These are phyloP conservation scores for Solenodon paradoxus DNA, from an alignment of 2,113 vertebrate genomes.

Conservation along the genomic window DNA sequence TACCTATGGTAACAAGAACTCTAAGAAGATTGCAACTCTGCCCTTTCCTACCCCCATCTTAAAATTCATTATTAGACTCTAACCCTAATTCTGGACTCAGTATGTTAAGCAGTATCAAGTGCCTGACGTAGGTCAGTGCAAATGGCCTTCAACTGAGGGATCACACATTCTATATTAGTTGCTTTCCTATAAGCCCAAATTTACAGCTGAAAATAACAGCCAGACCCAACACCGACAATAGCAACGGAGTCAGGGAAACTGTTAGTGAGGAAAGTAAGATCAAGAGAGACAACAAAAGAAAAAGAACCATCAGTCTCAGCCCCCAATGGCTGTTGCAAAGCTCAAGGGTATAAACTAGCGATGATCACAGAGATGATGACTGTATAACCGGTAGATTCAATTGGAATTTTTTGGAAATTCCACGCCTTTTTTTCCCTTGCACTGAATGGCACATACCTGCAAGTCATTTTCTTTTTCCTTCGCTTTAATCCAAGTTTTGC, in stretches of 20 bases:
- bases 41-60: not conserved
- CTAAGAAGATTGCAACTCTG: not conserved
- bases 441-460: conserved; percentile 73
- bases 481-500: conserved; percentile 86
- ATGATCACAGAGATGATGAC: not conserved
- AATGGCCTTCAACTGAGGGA: not conserved
- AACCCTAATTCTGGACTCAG: not conserved
- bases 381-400: not conserved
- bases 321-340: not conserved
- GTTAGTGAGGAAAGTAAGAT: not conserved
- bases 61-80: not conserved
- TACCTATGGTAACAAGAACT: not conserved
- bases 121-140: not conserved
- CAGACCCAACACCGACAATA: not conserved
- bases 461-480: conserved; percentile 85
- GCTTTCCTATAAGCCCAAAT: not conserved
- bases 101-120: fast-evolving
- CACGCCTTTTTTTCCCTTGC: not conserved
- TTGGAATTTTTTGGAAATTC: not conserved
- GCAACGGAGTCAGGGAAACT: not conserved
- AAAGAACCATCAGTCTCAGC: not conserved
- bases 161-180: not conserved
- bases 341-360: not conserved
- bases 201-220: not conserved
- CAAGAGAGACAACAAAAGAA: not conserved